Base-by-base conservation (phyloP, 2,888 invertebrate species). In the Morpho helenor region DNA sequence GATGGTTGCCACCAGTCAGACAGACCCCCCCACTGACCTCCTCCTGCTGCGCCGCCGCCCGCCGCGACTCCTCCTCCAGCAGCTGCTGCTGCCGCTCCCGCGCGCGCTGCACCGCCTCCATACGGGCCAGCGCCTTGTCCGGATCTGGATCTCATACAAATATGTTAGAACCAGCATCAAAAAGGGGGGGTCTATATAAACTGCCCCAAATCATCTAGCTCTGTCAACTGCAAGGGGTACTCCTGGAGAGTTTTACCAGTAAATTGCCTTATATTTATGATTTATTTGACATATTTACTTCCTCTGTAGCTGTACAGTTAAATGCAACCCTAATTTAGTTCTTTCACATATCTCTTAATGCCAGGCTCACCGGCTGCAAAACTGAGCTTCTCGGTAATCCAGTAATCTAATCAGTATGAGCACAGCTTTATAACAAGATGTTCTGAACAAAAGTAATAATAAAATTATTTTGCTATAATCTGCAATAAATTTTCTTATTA, bases 61-160 rank as follows among this genome's bases (percentile, higher is more conserved):
- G 60, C 61, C 64, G 71, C 0, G 88, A 87, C 1, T 79, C 84
- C 1, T 68, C 73, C 40, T 70, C 57, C 7, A 87, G 66, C 8
- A 64, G 8, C 44, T 68, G 65, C 49, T 87, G 88, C 53, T 87
- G 88, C 41, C 43, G 56, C 61, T 87, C 86, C 0, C 88, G 67
- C 1, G 87, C 87, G 3, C 76, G 74, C 66, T 83, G 83, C 2
- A 87, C 63, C 1, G 83, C 87, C 61, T 84, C 84, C 81, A 84
- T 73, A 0, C 84, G 80, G 0, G 80, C 79, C 1, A 82, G 62
- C 0, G 71, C 75, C 52, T 69, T 67, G 66, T 87, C 88, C 0
- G 87, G 87, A 55, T 88, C 88, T 87, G 71, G 9, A 39, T 4
- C 8, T 2, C 22, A 48, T 1, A 23, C 22, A 45, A 9, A 10